These are phyloP conservation scores for Dusona sp. DNA, from an alignment of 2,888 invertebrate species.

Conservation along the genomic window DNA sequence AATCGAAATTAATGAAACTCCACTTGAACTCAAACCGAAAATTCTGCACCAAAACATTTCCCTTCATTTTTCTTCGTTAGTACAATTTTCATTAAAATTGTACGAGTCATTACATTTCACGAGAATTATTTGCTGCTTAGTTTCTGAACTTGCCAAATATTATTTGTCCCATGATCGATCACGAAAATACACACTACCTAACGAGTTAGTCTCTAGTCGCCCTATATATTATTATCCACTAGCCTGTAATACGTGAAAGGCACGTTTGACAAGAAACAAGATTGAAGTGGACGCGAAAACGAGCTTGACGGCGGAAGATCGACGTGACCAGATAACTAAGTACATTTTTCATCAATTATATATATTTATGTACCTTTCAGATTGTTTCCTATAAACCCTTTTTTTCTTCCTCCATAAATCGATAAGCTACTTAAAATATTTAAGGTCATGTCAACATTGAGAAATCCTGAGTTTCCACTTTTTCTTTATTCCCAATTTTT, in stretches of 20 bases:
- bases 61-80: not conserved
- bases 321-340: slow-evolving; percentile 51
- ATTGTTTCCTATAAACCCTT: not conserved
- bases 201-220: slow-evolving; percentile 19
- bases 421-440: not conserved
- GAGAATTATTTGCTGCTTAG: not conserved
- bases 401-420: not conserved
- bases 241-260: slow-evolving; percentile 37
- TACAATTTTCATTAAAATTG: not conserved
- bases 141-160: slow-evolving; percentile 29
- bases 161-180: slow-evolving; percentile 52
- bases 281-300: slow-evolving; percentile 49
- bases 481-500: too few species aligned
- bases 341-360: not conserved
- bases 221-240: slow-evolving; percentile 11
- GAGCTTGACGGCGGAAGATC: slow-evolving; percentile 23
- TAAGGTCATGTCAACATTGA: not conserved
- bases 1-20: not conserved
- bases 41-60: not conserved
- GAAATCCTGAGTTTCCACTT: not conserved
- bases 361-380: not conserved
- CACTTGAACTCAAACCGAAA: not conserved
- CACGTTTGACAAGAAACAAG: slow-evolving; percentile 55
- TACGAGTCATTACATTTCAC: not conserved
- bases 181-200: not conserved